A percentile compares a stretch with the other conserved stretches of the same genome.
Evolutionary conservation across 2,797 vertebrate genomes (phyloP).

Genomic region (Mormyrops attenuatus): DNA sequence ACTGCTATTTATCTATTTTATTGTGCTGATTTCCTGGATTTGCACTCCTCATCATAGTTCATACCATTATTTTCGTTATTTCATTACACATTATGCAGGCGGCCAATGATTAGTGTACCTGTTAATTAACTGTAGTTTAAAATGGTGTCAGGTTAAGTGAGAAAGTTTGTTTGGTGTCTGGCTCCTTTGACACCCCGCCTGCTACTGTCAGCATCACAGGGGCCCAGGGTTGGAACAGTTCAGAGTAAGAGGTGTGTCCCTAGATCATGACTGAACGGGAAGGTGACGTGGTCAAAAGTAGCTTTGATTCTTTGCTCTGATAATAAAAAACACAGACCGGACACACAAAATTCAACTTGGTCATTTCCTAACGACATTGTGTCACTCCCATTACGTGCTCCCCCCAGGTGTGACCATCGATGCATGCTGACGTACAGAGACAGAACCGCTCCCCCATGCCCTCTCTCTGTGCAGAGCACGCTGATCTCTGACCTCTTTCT

Average conservation of each 20-base stretch:
- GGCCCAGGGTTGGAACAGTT: neutral
- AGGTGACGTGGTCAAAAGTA: neutral
- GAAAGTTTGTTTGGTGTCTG: neutral
- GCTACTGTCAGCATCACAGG: neutral
- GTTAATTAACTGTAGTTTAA: neutral
- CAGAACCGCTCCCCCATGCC: neutral
- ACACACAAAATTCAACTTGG: neutral
- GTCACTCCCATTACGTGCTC: neutral
- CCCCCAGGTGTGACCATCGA: neutral
- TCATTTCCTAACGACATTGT: conserved; percentile 1
- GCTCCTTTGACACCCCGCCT: neutral
- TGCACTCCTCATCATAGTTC: neutral
- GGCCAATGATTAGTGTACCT: neutral
- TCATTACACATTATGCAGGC: neutral
- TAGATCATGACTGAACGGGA: neutral
- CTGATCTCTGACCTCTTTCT: neutral
- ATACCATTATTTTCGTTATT: neutral
- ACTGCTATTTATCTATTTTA: neutral
- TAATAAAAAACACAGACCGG: neutral
- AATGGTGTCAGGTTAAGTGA: neutral
- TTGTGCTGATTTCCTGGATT: neutral
- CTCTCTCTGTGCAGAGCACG: neutral
- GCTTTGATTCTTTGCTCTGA: neutral
- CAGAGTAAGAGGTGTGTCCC: neutral
- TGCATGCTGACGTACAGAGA: neutral